phyloP scores from a whole-genome alignment of 64 coral and sea anemone species.

The Montipora cactus region DNA sequence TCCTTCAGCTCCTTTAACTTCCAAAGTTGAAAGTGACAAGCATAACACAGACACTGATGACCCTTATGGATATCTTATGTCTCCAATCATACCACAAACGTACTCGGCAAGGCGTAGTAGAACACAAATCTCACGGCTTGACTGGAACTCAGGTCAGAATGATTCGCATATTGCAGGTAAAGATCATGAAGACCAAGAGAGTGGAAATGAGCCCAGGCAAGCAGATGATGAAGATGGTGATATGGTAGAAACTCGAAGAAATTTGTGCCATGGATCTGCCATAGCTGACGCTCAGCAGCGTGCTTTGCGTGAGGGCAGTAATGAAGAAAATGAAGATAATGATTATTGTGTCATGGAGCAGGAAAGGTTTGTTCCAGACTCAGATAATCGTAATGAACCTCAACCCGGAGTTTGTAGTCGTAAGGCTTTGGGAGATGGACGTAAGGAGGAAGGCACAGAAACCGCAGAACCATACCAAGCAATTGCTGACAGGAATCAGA shows the following conservation, averaged over 20 bases:
- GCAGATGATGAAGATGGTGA: not conserved
- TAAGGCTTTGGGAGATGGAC: not conserved
- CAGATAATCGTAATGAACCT: not conserved
- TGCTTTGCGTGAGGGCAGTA: not conserved
- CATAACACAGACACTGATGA: not conserved
- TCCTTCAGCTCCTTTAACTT: not conserved
- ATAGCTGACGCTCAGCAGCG: not conserved
- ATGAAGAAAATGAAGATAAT: not conserved
- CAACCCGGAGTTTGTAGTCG: not conserved
- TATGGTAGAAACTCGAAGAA: too few relatives aligned
- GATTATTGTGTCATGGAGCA: not conserved
- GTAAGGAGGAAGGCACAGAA: not conserved
- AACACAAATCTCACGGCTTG: not conserved
- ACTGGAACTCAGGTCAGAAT: not conserved
- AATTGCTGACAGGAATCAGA: not conserved
- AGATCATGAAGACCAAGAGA: not conserved
- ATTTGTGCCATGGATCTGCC: not conserved
- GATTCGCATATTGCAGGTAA: not conserved
- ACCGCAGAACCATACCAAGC: not conserved
- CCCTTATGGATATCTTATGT: conserved; percentile 4
- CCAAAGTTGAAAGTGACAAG: not conserved
- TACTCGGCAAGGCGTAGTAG: not conserved
- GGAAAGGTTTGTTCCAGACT: not conserved
- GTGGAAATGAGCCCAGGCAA: not conserved
- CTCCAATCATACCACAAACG: conserved; percentile 19